Evolutionary conservation across 35 echinoderm and acorn worm species (phyloP), one percentile per base, ranked within the genome.

Genomic region (Stichopus chloronotus): DNA sequence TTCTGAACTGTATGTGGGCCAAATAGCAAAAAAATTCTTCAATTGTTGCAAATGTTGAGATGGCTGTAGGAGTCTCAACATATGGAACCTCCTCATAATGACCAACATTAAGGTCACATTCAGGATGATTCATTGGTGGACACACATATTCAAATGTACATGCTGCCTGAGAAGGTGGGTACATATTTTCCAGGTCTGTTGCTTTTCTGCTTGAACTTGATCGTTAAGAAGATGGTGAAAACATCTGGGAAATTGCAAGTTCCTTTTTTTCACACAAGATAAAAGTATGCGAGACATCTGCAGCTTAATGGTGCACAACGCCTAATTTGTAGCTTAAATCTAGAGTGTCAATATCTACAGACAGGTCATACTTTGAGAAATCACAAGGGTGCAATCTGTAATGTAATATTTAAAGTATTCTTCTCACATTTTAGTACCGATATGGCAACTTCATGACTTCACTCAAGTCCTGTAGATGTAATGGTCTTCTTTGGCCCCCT

Each of bases 31-130:
- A 17, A 11, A 76, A 76, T 76, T 11, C 72, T 76, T 76, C 72
- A 76, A 76, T 76, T 76, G 72, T 76, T 25, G 78, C 78, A 5
- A 81, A 5, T 0, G 25, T 81, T 22, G 19, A 25, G 43, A 81
- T 81, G n/a, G 78, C 20, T 22, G 78, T 81, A 4, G 78, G 25
- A 81, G 78, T 52, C 25, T 81, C 78, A 81, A 81, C 25, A 81
- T 7, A 81, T 25, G 78, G 20, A 52, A 81, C 25, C n/a, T 22
- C 78, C 25, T 22, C 78, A 52, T 1, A 81, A 81, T 7, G n/a
- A 22, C 78, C 43, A 81, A 22, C n/a, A 7, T 81, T 25, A 81
- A 81, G 78, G n/a, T 81, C 20, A 52, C n/a, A 22, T 81, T 52
- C 25, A 52, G 19, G 23, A 81, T 25, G n/a, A 52, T 52, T 25